Base-by-base conservation (phyloP, 1,140 invertebrate species). In the Mylabris phalerata region DNA sequence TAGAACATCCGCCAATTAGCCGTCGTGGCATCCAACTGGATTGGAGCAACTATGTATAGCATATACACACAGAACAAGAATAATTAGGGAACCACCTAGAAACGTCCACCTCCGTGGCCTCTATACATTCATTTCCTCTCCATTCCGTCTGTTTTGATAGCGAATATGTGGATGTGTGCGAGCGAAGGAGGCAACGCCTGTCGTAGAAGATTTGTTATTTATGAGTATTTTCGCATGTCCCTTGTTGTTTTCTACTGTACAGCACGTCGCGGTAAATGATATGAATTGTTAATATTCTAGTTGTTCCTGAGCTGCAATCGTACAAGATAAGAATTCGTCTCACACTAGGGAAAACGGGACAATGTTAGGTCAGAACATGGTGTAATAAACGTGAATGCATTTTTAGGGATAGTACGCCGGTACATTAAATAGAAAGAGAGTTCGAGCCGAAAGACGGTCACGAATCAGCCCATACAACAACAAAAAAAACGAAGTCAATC, bases 1-100 rank as follows among this genome's bases (percentile, higher is more conserved):
- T 60, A 60, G 61, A 64, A 64, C 66, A 64, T 65, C 66, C 63
- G 62, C 66, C 66, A 67, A 67, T 67, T 67, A 67, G 66, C 64
- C 60, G 60, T 48, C 61, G 57, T 50, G 57, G 57, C 48, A 59
- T 54, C 64, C 56, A 50, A 59, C 64, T 61, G 51, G 65, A 67
- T 67, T 67, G 65, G 65, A 65, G 55, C 60, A 41, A 9, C 19
- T n/a, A 42, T n/a, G 11, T 42, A 42, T 10, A 40, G 5, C 11
- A 39, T 47, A 19, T 48, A 47, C 48, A 32, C 51, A 19, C 51
- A 45, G 51, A 54, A 54, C 27, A 54, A 54, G 42, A 45, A 54
- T 54, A 54, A 54, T 54, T 54, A 54, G 51, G 32, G 51, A 54
- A 54, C 42, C 51, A 54, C 51, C 50, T 52, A 41, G 50, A 41